Conservation (phyloP, 2,888 invertebrate genomes). For the Cryptops parisi region DNA sequence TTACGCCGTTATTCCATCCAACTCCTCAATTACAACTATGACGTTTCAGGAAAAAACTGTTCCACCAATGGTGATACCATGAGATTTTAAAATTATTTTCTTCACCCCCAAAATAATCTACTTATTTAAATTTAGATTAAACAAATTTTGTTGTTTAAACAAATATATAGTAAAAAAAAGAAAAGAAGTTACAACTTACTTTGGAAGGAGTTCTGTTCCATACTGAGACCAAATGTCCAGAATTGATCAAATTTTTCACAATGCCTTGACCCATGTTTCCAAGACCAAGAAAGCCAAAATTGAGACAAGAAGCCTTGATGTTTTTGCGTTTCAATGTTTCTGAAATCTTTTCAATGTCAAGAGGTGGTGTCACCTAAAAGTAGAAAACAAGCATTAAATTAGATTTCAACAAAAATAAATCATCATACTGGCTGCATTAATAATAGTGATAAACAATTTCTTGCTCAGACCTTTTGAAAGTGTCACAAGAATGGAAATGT, state of each 20-base stretch:
- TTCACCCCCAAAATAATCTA: neutral
- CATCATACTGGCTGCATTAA: too few species aligned
- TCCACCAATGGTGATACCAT: neutral
- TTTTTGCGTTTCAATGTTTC: constrained; percentile 67
- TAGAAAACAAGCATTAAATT: too few species aligned
- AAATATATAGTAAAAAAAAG: neutral
- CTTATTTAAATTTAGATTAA: neutral
- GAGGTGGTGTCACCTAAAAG: constrained; percentile 50
- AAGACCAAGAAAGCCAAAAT: constrained; percentile 87
- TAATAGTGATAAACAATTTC: too few species aligned
- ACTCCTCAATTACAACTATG: too few species aligned
- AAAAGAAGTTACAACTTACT: constrained; percentile 48
- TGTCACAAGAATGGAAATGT: too few species aligned
- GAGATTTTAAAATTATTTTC: too few species aligned
- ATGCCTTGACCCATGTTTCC: constrained; percentile 93
- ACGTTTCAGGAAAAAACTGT: neutral
- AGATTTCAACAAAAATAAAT: too few species aligned
- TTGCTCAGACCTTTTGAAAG: too few species aligned
- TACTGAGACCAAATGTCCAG: constrained; percentile 81
- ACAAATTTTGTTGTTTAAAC: neutral
- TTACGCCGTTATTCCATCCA: too few species aligned
- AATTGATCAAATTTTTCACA: constrained; percentile 84
- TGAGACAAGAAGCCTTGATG: constrained; percentile 67
- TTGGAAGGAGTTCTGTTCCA: constrained; percentile 88
- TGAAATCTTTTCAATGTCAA: constrained; percentile 61